Evolutionary conservation across 2,888 invertebrate species (phyloP).

Genomic region (Dicyrtoma fusca): DNA sequence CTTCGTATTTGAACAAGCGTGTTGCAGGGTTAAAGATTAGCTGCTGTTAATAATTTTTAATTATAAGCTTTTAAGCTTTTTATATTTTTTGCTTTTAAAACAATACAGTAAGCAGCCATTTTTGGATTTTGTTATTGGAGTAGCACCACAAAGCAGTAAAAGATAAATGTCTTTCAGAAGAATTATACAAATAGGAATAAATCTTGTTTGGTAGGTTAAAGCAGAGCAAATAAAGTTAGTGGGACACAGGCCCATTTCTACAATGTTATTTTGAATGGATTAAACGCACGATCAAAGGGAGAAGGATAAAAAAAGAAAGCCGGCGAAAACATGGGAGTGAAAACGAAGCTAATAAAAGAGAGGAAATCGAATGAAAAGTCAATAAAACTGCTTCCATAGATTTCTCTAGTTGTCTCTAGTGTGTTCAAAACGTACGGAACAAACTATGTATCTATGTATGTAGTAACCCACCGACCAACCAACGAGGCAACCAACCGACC

Average conservation of each 20-base stretch:
- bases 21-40: too few species aligned
- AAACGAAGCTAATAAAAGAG: conserved; percentile 26
- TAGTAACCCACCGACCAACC: too few species aligned
- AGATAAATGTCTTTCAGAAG: too few species aligned
- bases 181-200: neutral
- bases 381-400: conserved; percentile 28
- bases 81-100: too few species aligned
- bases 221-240: conserved; percentile 29
- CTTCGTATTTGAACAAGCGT: too few species aligned
- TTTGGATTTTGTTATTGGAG: too few species aligned
- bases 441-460: too few species aligned
- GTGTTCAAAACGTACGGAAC: neutral
- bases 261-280: conserved; percentile 22
- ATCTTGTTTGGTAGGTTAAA: conserved; percentile 4
- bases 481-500: too few species aligned
- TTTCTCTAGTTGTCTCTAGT: neutral
- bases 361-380: conserved; percentile 34
- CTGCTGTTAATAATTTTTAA: too few species aligned
- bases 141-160: too few species aligned
- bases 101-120: too few species aligned
- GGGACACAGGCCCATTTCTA: conserved; percentile 1
- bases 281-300: conserved; percentile 13
- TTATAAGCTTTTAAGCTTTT: too few species aligned
- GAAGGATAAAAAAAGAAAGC: conserved; percentile 12
- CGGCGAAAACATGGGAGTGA: conserved; percentile 7